Evolutionary conservation across 2,888 invertebrate genomes (phyloP).

Genomic region (Epinotia bilunana): DNA sequence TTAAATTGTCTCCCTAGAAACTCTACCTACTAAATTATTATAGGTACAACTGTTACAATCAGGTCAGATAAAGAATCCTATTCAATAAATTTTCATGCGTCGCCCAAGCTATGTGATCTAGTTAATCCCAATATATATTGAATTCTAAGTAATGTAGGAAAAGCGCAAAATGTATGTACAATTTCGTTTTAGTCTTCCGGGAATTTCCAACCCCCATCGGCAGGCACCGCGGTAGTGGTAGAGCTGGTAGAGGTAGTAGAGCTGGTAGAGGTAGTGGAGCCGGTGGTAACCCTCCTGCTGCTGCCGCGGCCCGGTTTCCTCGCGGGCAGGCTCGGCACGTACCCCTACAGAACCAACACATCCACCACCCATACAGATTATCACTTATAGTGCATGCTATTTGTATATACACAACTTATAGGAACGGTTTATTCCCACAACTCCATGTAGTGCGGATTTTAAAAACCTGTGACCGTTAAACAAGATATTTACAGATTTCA

Average conservation of each 20-base stretch:
- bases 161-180: slow-evolving; percentile 25
- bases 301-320: slow-evolving; percentile 35
- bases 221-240: slow-evolving; percentile 47
- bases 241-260: slow-evolving; percentile 50
- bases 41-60: neutral
- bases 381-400: slow-evolving; percentile 41
- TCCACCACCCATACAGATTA: slow-evolving; percentile 48
- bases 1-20: neutral
- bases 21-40: neutral
- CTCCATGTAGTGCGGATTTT: neutral
- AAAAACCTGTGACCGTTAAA: neutral
- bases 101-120: slow-evolving; percentile 12
- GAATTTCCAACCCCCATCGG: slow-evolving; percentile 57
- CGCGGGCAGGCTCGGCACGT: slow-evolving; percentile 55
- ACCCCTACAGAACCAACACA: slow-evolving; percentile 54
- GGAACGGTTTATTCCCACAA: neutral
- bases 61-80: neutral
- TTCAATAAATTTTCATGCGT: neutral
- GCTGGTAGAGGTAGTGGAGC: slow-evolving; percentile 50
- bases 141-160: slow-evolving; percentile 13
- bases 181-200: slow-evolving; percentile 61
- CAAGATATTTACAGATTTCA: slow-evolving; percentile 26
- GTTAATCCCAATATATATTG: slow-evolving; percentile 1
- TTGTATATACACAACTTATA: slow-evolving; percentile 12
- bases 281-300: slow-evolving; percentile 47